Base-by-base conservation (phyloP, 2,797 vertebrate species). In the Graptemys geographica region DNA sequence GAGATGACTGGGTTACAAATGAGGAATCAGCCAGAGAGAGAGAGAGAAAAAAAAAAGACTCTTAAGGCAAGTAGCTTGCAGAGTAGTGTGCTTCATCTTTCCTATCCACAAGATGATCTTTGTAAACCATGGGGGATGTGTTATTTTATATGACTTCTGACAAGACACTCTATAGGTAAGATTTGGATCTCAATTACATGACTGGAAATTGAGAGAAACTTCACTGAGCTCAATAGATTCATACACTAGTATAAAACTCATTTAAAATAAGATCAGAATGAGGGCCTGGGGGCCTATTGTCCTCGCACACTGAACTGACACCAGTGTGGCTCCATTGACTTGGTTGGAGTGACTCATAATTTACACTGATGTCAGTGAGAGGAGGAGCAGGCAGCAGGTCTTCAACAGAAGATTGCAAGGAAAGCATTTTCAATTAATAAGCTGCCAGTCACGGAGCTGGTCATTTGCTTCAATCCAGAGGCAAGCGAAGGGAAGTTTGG, bases 101-200 rank as follows among this genome's bases (percentile, higher is more conserved):
- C 33, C 52, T 93, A 79, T 5, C 23, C 47, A 59, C 37, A 92
- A 51, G n/a, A 18, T 79, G 59, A 93, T 88, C 47, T 95, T 6
- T 92, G n/a, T 94, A 93, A 95, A 28, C 88, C 81, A 79, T 16
- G 28, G 5, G 2, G 57, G 85, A 62, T 89, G 65, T 1, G 2
- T 82, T 95, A 78, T 91, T 96, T 95, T 91, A 84, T 51, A 59
- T 92, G 41, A 83, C 72, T 96, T 97, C 95, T 95, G 72, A 89
- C 76, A 88, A 57, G 80, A 59, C 8, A 51, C 10, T 88, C 49
- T 53, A 85, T 80, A 93, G 65, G 28, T 74, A 87, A 91, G 55
- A 44, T 74, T 6, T 6, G 2, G 6, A 82, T 82, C 86, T 94
- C 76, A 41, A 86, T 94, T 86, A 81, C 10, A 15, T 37, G 2